Evolutionary conservation across 1,140 invertebrate species (phyloP).

Genomic region (Drosophila auraria): DNA sequence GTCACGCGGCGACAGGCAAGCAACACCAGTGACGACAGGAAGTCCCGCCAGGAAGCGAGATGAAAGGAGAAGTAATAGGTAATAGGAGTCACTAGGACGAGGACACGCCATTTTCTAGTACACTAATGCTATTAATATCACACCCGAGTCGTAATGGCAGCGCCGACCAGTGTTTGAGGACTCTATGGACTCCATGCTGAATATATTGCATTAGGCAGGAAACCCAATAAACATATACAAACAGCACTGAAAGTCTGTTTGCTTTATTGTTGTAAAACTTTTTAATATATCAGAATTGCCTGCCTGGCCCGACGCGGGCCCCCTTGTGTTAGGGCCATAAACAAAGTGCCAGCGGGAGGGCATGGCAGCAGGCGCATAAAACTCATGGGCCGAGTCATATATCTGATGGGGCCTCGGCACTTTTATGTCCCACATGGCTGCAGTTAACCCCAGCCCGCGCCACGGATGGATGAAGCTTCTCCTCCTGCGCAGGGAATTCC

Average conservation of each 20-base stretch:
- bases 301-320: not conserved
- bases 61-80: not conserved
- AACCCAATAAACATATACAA: slow-evolving; percentile 68
- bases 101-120: slow-evolving; percentile 11
- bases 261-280: slow-evolving; percentile 53
- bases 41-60: slow-evolving; percentile 11
- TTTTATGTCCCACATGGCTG: slow-evolving; percentile 62
- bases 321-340: slow-evolving; percentile 20
- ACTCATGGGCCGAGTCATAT: slow-evolving; percentile 42
- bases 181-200: slow-evolving; percentile 23
- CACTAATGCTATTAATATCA: slow-evolving; percentile 63
- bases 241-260: slow-evolving; percentile 31
- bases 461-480: slow-evolving; percentile 7
- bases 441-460: slow-evolving; percentile 39
- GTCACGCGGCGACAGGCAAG: slow-evolving; percentile 43
- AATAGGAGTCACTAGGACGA: not conserved
- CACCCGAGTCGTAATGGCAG: slow-evolving; percentile 23
- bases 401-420: slow-evolving; percentile 45
- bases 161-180: slow-evolving; percentile 1
- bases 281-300: slow-evolving; percentile 53
- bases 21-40: slow-evolving; percentile 48
- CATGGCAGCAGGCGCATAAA: slow-evolving; percentile 33
- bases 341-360: slow-evolving; percentile 22
- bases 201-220: slow-evolving; percentile 50
- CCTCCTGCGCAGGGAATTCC: slow-evolving; percentile 13